These are phyloP conservation scores for Nematolebias whitei DNA, from an alignment of 2,113 vertebrate species.

Conservation along the genomic window DNA sequence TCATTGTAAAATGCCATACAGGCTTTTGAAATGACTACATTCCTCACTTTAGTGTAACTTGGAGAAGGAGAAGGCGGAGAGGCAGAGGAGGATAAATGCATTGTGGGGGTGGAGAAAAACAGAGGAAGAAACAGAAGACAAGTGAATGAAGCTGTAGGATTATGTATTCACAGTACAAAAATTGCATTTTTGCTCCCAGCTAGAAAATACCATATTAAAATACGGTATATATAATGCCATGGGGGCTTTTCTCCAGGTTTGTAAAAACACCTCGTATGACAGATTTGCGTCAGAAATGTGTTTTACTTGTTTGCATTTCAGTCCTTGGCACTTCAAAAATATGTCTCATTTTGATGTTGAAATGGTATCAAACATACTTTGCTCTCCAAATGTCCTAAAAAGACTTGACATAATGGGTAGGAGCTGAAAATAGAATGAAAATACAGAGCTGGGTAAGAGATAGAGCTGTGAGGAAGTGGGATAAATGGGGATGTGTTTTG, in stretches of 20 bases:
- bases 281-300: conserved; percentile 38
- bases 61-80: conserved; percentile 15
- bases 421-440: conserved; percentile 15
- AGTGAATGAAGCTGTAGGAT: conserved; percentile 38
- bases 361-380: conserved; percentile 34
- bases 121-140: conserved; percentile 16
- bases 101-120: conserved; percentile 40
- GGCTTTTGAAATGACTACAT: conserved; percentile 42
- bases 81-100: conserved; percentile 44
- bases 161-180: conserved; percentile 35
- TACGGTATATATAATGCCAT: conserved; percentile 35
- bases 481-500: conserved; percentile 15
- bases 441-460: conserved; percentile 10
- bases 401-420: conserved; percentile 37
- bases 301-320: conserved; percentile 39
- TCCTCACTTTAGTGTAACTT: conserved; percentile 36
- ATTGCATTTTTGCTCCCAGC: conserved; percentile 39
- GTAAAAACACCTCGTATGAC: conserved; percentile 15
- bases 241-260: conserved; percentile 27
- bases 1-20: conserved; percentile 38
- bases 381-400: conserved; percentile 27
- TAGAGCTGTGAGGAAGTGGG: background rate
- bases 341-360: conserved; percentile 32
- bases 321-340: conserved; percentile 21
- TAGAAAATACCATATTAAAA: conserved; percentile 51